Evolutionary conservation across 2,797 vertebrate species (phyloP).

Genomic region (Anabas testudineus): DNA sequence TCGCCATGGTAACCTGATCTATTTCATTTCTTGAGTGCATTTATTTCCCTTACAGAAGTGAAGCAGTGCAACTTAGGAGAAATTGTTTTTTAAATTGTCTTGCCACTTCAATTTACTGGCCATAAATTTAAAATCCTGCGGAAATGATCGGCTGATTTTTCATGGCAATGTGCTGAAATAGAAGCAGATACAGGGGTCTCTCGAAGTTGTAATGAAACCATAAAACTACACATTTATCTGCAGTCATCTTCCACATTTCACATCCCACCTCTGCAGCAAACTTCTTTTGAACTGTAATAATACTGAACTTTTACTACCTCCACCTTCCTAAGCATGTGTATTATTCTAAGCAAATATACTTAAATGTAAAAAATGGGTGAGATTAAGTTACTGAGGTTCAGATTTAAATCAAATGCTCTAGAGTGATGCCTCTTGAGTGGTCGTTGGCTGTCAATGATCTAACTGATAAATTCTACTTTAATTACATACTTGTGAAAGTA

Average conservation of each 20-base stretch:
- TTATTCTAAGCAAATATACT: neutral
- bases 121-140: conserved; percentile 76
- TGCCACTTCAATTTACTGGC: conserved; percentile 81
- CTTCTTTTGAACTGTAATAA: conserved; percentile 16
- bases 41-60: conserved; percentile 75
- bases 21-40: conserved; percentile 71
- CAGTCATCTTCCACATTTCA: conserved; percentile 9
- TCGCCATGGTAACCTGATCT: conserved; percentile 79
- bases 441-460: too few species aligned
- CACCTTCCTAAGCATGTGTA: neutral
- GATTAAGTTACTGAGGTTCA: neutral
- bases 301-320: neutral
- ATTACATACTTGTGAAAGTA: too few species aligned
- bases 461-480: too few species aligned
- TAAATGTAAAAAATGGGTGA: neutral
- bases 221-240: conserved; percentile 33
- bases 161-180: conserved; percentile 58
- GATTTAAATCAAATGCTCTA: conserved; percentile 21
- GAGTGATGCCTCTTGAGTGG: too few species aligned
- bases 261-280: conserved; percentile 1
- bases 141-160: conserved; percentile 73
- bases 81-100: conserved; percentile 85
- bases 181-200: conserved; percentile 53
- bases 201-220: conserved; percentile 45
- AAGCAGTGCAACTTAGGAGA: conserved; percentile 79